Percentiles rank a stretch among this genome's conserved stretches.
phyloP scores from a whole-genome alignment of 2,888 invertebrate species.

The Leptinotarsa rubiginosa region DNA sequence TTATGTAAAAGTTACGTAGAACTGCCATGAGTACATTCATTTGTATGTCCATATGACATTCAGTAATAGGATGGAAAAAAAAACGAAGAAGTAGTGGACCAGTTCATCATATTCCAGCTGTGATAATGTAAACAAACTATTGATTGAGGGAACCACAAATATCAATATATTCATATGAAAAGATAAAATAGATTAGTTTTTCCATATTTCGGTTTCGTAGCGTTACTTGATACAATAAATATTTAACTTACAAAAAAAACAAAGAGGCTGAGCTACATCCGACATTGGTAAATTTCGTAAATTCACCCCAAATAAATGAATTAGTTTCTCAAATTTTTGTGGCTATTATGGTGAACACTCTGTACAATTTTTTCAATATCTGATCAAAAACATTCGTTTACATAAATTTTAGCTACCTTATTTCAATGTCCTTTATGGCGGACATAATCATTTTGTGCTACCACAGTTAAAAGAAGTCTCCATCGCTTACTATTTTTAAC shows the following conservation, averaged over 20 bases:
- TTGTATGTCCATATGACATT: slow-evolving; percentile 7
- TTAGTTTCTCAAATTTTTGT: background rate
- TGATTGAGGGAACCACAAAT: too few relatives aligned
- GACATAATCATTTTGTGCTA: slow-evolving; percentile 45
- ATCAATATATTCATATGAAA: too few relatives aligned
- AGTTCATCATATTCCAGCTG: background rate
- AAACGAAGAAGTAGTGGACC: background rate
- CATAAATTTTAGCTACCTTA: slow-evolving; percentile 47
- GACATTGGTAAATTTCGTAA: background rate
- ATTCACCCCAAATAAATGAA: background rate
- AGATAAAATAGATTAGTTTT: too few relatives aligned
- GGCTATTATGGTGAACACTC: background rate
- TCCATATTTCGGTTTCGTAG: too few relatives aligned
- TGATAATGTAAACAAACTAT: too few relatives aligned
- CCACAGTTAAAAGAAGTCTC: slow-evolving; percentile 51
- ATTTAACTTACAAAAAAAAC: too few relatives aligned
- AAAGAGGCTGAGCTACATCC: too few relatives aligned
- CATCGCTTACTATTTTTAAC: slow-evolving; percentile 55
- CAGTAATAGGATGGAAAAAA: slow-evolving; percentile 4
- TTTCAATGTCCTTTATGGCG: slow-evolving; percentile 49
- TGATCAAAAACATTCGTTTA: background rate
- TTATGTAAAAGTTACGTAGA: background rate
- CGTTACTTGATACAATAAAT: too few relatives aligned
- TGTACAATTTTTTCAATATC: background rate
- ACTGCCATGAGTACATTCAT: slow-evolving; percentile 8